These are phyloP conservation scores for Drosophila tropicalis DNA, from an alignment of 1,140 invertebrate species.

Conservation along the genomic window DNA sequence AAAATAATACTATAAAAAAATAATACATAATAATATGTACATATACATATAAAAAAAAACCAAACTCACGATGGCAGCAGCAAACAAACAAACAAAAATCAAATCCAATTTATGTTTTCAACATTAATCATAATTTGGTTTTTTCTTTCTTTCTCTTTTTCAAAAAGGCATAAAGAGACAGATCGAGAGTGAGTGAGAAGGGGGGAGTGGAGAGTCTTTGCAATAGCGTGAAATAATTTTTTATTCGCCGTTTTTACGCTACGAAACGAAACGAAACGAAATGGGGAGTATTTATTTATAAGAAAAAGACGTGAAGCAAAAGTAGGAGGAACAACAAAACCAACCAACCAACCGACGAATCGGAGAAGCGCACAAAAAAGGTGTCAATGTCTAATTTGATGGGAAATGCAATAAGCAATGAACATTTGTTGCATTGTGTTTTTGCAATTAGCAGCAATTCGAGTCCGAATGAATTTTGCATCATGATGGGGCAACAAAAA, in stretches of 20 bases:
- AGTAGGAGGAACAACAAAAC: background rate
- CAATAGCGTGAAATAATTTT: conserved; percentile 73
- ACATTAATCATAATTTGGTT: conserved; percentile 77
- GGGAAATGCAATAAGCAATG: conserved; percentile 36
- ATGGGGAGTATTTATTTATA: background rate
- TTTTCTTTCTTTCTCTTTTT: conserved; percentile 4
- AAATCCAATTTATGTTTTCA: conserved; percentile 73
- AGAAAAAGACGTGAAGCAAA: background rate
- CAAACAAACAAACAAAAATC: conserved; percentile 78
- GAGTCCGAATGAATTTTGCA: background rate
- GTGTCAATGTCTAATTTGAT: conserved; percentile 78
- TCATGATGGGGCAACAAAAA: too few species aligned
- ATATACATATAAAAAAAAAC: conserved; percentile 17
- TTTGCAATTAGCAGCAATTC: conserved; percentile 49
- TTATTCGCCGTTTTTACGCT: conserved; percentile 76
- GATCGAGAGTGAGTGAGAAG: background rate
- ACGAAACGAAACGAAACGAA: conserved; percentile 28
- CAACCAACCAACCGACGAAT: background rate
- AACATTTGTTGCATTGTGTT: conserved; percentile 40
- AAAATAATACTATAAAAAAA: conserved; percentile 34
- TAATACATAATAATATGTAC: conserved; percentile 1
- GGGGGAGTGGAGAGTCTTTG: conserved; percentile 18
- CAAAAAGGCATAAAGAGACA: background rate
- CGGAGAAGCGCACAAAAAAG: conserved; percentile 26
- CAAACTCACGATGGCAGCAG: conserved; percentile 30